phyloP scores from a whole-genome alignment of 2,797 vertebrate species.

The Prunella strophiata region DNA sequence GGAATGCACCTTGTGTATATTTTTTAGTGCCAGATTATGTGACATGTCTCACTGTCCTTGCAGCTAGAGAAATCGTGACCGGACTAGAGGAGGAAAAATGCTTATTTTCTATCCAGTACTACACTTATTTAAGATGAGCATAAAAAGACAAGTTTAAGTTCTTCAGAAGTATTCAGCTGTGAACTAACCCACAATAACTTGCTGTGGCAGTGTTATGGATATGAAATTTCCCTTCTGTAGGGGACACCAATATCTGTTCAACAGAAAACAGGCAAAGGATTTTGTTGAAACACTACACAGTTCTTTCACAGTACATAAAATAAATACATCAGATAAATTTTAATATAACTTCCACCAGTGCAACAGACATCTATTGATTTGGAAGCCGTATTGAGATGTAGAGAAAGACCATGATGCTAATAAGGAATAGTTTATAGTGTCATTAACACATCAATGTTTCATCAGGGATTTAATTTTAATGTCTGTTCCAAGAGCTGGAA shows the following conservation, averaged over 20 bases:
- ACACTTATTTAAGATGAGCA: background rate
- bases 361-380: slow-evolving; percentile 4
- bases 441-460: slow-evolving; percentile 26
- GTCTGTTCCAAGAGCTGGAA: background rate
- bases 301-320: background rate
- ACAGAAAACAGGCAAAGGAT: background rate
- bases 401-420: background rate
- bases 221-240: background rate
- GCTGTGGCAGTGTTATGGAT: background rate
- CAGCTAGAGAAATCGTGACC: background rate
- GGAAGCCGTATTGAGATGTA: slow-evolving; percentile 36
- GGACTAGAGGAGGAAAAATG: background rate
- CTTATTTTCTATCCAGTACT: background rate
- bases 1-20: background rate
- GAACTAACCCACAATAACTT: background rate
- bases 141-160: background rate
- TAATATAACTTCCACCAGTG: background rate
- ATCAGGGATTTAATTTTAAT: slow-evolving; percentile 3
- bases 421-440: slow-evolving; percentile 25
- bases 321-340: background rate
- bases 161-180: background rate
- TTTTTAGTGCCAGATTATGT: background rate
- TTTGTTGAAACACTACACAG: background rate
- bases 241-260: background rate
- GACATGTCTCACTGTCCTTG: background rate